A percentile compares a stretch with the other conserved stretches of the same genome.
Conservation (phyloP, 2,797 vertebrate species). For the Ctenopoma kingsleyae region DNA sequence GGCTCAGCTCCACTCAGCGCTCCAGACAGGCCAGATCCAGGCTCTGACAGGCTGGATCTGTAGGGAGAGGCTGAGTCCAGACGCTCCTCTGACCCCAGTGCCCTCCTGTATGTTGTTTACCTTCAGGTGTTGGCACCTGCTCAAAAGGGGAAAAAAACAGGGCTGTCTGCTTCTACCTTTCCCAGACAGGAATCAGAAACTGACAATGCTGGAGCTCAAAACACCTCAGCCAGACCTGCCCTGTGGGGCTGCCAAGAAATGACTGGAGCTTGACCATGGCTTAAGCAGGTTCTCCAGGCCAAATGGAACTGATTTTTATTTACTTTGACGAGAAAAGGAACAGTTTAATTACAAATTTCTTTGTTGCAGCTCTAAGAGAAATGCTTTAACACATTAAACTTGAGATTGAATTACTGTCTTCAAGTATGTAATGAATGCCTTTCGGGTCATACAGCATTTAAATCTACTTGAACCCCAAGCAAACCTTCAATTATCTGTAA, state of each 20-base stretch:
- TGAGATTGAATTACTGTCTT: conserved; percentile 1
- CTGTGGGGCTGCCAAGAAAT: conserved; percentile 77
- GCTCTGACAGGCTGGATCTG: conserved; percentile 79
- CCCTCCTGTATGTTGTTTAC: conserved; percentile 80
- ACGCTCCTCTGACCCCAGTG: conserved; percentile 74
- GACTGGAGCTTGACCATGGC: conserved; percentile 81
- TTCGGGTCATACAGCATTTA: conserved; percentile 10
- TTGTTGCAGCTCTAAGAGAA: conserved; percentile 27
- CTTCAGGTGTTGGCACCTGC: conserved; percentile 76
- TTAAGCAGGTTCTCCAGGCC: conserved; percentile 72
- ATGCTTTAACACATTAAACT: background rate
- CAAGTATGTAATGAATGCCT: conserved; percentile 21
- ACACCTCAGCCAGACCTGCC: conserved; percentile 76
- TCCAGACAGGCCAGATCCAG: conserved; percentile 75
- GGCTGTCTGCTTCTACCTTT: conserved; percentile 64
- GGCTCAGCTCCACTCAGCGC: conserved; percentile 54
- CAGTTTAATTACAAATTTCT: conserved; percentile 81
- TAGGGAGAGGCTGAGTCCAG: conserved; percentile 71
- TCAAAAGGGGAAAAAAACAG: conserved; percentile 39
- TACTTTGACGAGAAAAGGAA: conserved; percentile 44
- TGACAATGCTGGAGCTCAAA: conserved; percentile 75
- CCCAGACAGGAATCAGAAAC: conserved; percentile 75
- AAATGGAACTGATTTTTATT: conserved; percentile 51
- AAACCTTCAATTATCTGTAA: conserved; percentile 27
- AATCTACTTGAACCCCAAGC: conserved; percentile 8